Evolutionary conservation across 2,888 invertebrate species (phyloP).

Genomic region (Leucophenga montana): DNA sequence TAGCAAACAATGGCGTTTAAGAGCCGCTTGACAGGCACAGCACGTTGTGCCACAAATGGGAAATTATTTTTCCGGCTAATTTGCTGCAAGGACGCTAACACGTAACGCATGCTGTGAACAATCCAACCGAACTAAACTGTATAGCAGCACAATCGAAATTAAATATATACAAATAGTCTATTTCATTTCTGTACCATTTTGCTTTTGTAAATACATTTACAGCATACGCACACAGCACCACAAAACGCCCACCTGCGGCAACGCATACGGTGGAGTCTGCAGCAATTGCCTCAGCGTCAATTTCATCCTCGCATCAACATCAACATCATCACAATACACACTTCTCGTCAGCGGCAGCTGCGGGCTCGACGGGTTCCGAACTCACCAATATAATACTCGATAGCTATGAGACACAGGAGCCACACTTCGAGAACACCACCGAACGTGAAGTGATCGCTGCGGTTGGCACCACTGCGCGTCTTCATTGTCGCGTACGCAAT

Average conservation of each 20-base stretch:
- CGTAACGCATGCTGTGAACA: background rate
- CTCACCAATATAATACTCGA: conserved; percentile 67
- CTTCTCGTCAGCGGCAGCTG: background rate
- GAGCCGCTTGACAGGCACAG: conserved; percentile 26
- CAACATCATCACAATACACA: conserved; percentile 10
- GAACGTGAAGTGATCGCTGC: conserved; percentile 87
- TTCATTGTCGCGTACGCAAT: conserved; percentile 88
- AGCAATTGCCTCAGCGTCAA: conserved; percentile 5
- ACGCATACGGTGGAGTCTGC: background rate
- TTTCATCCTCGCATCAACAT: background rate
- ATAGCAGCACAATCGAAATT: too few species aligned
- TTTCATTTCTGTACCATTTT: background rate
- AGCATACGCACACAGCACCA: conserved; percentile 12
- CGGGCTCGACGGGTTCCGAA: conserved; percentile 39
- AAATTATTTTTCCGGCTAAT: conserved; percentile 37
- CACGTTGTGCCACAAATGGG: conserved; percentile 30
- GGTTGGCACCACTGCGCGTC: conserved; percentile 87
- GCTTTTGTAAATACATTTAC: background rate
- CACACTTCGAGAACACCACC: conserved; percentile 89
- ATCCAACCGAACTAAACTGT: too few species aligned
- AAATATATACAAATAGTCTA: too few species aligned
- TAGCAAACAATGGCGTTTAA: background rate
- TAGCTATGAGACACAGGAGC: conserved; percentile 73
- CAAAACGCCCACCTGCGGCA: background rate
- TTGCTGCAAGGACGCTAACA: conserved; percentile 17